Conservation (phyloP, 2,888 invertebrate species). For the Cantharis rufa region DNA sequence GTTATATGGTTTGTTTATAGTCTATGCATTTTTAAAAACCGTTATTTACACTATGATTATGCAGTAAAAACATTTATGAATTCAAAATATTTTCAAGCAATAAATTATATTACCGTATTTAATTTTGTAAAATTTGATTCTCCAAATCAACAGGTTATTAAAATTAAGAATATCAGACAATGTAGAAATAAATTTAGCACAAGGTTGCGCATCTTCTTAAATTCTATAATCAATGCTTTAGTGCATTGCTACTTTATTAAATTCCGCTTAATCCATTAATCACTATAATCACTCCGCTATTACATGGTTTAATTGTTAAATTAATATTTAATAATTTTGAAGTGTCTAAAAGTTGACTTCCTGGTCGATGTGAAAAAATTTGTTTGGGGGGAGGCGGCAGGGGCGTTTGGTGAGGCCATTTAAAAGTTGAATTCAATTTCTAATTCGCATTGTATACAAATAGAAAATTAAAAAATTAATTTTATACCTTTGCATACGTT, state of each 20-base stretch:
- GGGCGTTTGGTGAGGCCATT: neutral
- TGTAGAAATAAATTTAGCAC: too few species aligned
- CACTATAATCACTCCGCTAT: neutral
- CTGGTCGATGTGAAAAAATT: neutral
- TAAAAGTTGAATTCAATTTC: neutral
- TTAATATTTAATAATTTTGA: neutral
- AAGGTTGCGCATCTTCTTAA: neutral
- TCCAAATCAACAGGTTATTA: too few species aligned
- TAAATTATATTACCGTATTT: too few species aligned
- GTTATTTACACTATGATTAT: too few species aligned
- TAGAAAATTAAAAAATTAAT: neutral
- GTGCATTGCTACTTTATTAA: neutral
- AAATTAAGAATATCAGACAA: too few species aligned
- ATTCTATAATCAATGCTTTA: neutral
- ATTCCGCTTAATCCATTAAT: neutral
- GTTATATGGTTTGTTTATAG: too few species aligned
- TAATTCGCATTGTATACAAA: neutral
- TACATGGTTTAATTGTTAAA: neutral
- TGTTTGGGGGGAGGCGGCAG: neutral
- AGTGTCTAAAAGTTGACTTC: neutral
- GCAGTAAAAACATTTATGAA: too few species aligned
- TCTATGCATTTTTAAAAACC: too few species aligned
- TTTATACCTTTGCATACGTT: neutral
- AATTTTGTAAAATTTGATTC: too few species aligned
- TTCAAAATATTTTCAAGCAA: too few species aligned